Evolutionary conservation across 2,113 vertebrate genomes (phyloP).

Genomic region (Lota lota): DNA sequence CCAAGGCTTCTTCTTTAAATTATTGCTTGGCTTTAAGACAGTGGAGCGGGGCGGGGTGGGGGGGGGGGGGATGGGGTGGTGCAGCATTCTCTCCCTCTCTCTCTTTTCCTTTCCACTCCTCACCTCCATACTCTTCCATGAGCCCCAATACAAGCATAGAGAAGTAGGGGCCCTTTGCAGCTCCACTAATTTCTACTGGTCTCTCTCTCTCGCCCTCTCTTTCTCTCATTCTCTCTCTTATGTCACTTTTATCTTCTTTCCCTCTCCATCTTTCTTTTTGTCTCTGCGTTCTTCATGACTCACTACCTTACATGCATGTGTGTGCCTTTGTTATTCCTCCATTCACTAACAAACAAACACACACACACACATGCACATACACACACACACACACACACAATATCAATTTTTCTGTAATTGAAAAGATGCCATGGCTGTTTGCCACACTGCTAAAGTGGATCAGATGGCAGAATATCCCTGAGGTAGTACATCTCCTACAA

Average conservation of each 20-base stretch:
- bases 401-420: constrained; percentile 67
- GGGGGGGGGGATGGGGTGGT: constrained; percentile 14
- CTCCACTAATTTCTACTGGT: background rate
- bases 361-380: too few species aligned
- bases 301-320: too few species aligned
- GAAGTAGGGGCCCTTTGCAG: background rate
- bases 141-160: too few species aligned
- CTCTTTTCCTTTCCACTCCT: background rate
- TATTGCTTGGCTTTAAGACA: constrained; percentile 67
- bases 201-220: constrained; percentile 20
- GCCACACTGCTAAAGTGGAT: constrained; percentile 68
- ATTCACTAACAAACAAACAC: too few species aligned
- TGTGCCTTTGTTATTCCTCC: too few species aligned
- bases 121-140: background rate
- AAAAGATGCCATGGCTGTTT: constrained; percentile 72
- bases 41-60: too few species aligned
- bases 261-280: too few species aligned
- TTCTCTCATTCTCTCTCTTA: constrained; percentile 13
- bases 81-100: constrained; percentile 31
- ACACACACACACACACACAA: background rate
- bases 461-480: constrained; percentile 71
- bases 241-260: background rate
- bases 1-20: constrained; percentile 71
- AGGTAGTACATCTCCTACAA: constrained; percentile 69
- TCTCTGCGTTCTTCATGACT: too few species aligned